Evolutionary conservation across 2,797 vertebrate species (phyloP).

Genomic region (Smutsia gigantea): DNA sequence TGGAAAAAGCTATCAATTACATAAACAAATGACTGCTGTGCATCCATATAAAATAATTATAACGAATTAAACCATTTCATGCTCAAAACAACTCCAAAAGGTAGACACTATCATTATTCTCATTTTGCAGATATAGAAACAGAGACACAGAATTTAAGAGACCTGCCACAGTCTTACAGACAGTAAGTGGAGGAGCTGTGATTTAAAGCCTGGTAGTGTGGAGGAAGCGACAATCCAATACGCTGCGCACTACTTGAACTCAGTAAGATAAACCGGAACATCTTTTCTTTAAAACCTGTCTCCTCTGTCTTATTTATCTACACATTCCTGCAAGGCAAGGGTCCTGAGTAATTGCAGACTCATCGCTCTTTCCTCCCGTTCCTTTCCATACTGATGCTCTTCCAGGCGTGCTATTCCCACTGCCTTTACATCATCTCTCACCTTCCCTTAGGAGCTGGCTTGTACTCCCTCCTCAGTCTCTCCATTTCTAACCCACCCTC

Average conservation of each 20-base stretch:
- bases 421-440: too few species aligned
- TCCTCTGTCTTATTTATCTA: neutral
- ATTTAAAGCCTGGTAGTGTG: neutral
- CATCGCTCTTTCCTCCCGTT: neutral
- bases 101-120: neutral
- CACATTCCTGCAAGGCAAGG: neutral
- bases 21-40: neutral
- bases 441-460: neutral
- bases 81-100: neutral
- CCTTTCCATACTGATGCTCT: too few species aligned
- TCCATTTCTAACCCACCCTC: neutral
- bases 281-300: neutral
- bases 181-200: neutral
- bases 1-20: neutral
- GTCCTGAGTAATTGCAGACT: neutral
- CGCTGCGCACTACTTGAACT: neutral
- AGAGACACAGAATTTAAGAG: neutral
- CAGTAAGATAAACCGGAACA: neutral
- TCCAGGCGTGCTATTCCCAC: too few species aligned
- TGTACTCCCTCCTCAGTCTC: neutral
- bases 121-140: neutral
- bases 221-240: neutral
- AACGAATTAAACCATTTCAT: neutral
- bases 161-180: neutral
- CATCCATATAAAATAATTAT: neutral